These are phyloP conservation scores for Dexiosoma caninum DNA, from an alignment of 2,888 invertebrate species.

Conservation along the genomic window DNA sequence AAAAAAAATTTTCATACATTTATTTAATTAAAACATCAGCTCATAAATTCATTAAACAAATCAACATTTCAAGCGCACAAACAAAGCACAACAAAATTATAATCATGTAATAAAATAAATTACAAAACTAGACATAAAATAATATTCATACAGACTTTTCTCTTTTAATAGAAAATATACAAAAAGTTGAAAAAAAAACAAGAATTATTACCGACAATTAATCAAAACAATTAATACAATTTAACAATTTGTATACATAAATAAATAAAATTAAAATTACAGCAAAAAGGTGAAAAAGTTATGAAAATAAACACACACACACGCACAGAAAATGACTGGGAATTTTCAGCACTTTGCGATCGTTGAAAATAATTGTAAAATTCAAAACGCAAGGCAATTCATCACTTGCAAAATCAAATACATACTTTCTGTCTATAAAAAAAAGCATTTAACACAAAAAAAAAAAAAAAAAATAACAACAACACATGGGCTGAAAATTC, in stretches of 20 bases:
- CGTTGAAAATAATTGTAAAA: not conserved
- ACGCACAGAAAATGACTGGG: no score
- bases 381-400: not conserved
- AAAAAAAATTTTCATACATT: not conserved
- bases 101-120: not conserved
- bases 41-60: slow-evolving; percentile 38
- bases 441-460: no score
- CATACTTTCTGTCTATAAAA: not conserved
- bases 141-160: not conserved
- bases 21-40: slow-evolving; percentile 22
- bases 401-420: not conserved
- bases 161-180: not conserved
- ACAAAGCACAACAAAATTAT: no score
- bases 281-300: not conserved
- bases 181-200: not conserved
- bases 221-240: slow-evolving; percentile 11
- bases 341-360: not conserved
- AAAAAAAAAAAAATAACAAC: no score
- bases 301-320: not conserved
- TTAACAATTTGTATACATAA: no score
- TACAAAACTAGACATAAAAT: not conserved
- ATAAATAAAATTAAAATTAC: slow-evolving; percentile 8
- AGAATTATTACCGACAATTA: slow-evolving; percentile 14
- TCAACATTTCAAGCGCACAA: no score
- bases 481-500: no score